Base-by-base conservation (phyloP, 2,113 vertebrate species). In the Pteruthius melanotis region DNA sequence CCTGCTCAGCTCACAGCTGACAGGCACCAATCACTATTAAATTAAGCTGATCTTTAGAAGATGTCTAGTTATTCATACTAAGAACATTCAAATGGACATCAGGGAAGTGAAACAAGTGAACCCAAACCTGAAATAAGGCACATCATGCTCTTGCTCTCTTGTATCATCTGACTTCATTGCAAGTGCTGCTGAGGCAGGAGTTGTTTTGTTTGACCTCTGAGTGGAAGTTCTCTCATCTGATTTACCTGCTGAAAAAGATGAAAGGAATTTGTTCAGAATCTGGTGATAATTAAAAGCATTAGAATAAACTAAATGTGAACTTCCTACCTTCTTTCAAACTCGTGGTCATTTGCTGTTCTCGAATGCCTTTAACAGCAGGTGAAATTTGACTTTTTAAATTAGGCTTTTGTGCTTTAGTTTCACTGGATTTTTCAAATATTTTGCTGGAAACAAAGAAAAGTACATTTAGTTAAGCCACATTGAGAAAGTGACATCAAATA, bases 71-170 rank as follows among this genome's bases (percentile, higher is more conserved):
- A 57, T 23, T 37, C 26, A 2, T 2, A 10, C 27, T 15, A 80
- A 80, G 9, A 24, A 33, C 28, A 14, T 63, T 59, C 10, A 53
- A 76, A 69, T 2, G 1, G 61, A 52, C 37, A 57, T 15, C 15
- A 68, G 27, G 27, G 49, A 76, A 80, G 17, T 7, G 11, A 90
- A 94, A 59, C 12, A 93, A 57, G 33, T 17, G 14, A 84, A 75
- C 28, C 72, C 96, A 70, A 69, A 98, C 98, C 98, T 98, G 97
- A 98, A 98, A 89, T 98, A 98, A 1, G 92, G 92, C 69, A 98
- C 98, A 27, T 98, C 97, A 16, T 98, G 98, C 15, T 89, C 94
- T 19, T 63, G 72, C 61, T 97, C 92, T 76, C 68, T 47, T 16
- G 27, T 0, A 17, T 83, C 83, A 42, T 79, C 95, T 52, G 87